Conservation (phyloP, 92 coral and sea anemone genomes). For the Parazoanthus darwini region DNA sequence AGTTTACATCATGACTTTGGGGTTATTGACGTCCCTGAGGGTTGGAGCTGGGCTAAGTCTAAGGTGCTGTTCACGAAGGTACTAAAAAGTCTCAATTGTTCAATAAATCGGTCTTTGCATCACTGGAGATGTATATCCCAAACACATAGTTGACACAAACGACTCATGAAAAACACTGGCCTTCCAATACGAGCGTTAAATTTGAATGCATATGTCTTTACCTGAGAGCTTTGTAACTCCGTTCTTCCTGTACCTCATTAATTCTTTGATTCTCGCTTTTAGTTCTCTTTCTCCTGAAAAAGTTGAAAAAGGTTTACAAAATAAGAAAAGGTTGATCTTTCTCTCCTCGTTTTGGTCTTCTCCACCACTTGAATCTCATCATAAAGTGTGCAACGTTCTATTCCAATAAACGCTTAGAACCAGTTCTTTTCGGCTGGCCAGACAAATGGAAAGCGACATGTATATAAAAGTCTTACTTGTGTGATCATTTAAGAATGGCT, state of each 20-base stretch:
- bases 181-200: neutral
- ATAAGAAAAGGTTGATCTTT: neutral
- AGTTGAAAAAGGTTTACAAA: neutral
- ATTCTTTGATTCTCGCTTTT: slow-evolving; percentile 78
- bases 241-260: slow-evolving; percentile 82
- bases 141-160: too few relatives aligned
- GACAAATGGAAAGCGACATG: neutral
- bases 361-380: neutral
- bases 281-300: slow-evolving; percentile 90
- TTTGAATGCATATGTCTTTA: slow-evolving; percentile 6
- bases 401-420: too few relatives aligned
- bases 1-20: too few relatives aligned
- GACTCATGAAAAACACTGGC: neutral
- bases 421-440: too few relatives aligned
- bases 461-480: slow-evolving; percentile 57
- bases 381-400: too few relatives aligned
- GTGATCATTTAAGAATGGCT: slow-evolving; percentile 84
- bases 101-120: too few relatives aligned
- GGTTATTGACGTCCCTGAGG: too few relatives aligned
- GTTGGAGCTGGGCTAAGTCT: too few relatives aligned
- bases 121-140: too few relatives aligned
- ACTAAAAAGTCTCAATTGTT: too few relatives aligned
- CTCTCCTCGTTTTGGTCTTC: neutral
- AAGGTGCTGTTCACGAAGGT: too few relatives aligned
- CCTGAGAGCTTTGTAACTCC: slow-evolving; percentile 95